Base-by-base conservation (phyloP, 2,888 invertebrate genomes). In the Liposcelis brunnea region DNA sequence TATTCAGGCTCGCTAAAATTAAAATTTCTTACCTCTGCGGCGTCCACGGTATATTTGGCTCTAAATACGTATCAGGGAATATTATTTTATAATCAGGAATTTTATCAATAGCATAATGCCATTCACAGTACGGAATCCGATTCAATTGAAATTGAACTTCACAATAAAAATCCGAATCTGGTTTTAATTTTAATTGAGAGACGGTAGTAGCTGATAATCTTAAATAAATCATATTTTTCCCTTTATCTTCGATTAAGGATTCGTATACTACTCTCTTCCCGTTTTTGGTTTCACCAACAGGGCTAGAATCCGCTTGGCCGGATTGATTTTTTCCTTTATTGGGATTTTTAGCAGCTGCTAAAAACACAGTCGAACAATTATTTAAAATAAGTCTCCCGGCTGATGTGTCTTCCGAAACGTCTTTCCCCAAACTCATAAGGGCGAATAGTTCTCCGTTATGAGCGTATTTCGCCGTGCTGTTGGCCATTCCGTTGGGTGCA, bases 61-160 rank as follows among this genome's bases (percentile, higher is more conserved):
- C 71, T 32, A 71, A 58, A 46, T 68, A 70, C 19, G 73, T 70
- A 48, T 76, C 72, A 1, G 85, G 83, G 57, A 84, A 83, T 31
- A 86, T 75, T 33, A 81, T 65, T 40, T 72, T 70, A 45, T 79
- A 71, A 54, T 80, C 75, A 0, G 74, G 70, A 35, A 86, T 72
- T 56, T 75, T 74, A 59, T 86, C 86, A 16, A 86, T 73, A 1
- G 84, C 82, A 58, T 76, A 73, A 57, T 84, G 85, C 82, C 84
- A 85, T 58, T 86, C 83, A 61, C 84, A 84, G 54, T 83, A 78
- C 0, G 82, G 78, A 49, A 83, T 67, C 36, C 86, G 71, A 59
- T 83, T 85, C 50, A 86, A 59, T 56, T 84, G 80, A 58, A 86
- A 86, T 58, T 84, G 84, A 46, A 86, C 77, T 58, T 82, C 77